Evolutionary conservation across 2,888 invertebrate species (phyloP), one percentile per base, ranked within the genome.

Genomic region (Odiellus spinosus): DNA sequence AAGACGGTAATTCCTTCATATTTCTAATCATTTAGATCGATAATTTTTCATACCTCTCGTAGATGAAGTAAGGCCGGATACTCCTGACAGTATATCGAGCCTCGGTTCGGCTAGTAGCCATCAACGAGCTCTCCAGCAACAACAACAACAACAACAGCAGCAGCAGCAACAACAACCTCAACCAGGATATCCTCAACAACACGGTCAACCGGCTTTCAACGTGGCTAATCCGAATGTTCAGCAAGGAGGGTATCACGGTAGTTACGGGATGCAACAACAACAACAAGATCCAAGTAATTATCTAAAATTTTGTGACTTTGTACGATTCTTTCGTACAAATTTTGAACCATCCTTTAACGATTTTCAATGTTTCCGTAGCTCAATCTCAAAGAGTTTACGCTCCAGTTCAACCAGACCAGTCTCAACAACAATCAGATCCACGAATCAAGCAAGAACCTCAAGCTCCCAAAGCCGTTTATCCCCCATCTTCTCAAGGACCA

Each of bases 21-120:
- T 34, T 21, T 10, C 21, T 34, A 4, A 40, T 40, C 6, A 3
- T 39, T n/a, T n/a, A n/a, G n/a, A n/a, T n/a, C n/a, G n/a, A 8
- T 26, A 26, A 26, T 8, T 26, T 26, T 26, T 26, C 26, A 26
- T 26, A 11, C 5, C 18, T 14, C 12, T 41, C 20, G 10, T n/a
- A 41, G 46, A 46, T 26, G 51, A 53, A 40, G 50, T 43, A 11
- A 40, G 51, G 18, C 48, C 50, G 17, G 50, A 48, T 5, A 46
- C 48, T 35, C 50, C 51, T 19, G 51, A 53, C 17, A 53, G 51
- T 34, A 51, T 52, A 19, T 52, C 53, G 11, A 53, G 53, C 35
- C 44, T 50, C 21, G 49, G 49, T 3, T 53, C 53, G 6, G 49
- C 51, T 15, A 46, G 49, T 11, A 49, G 49, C 41, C 53, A 53